These are phyloP conservation scores for Petrocephalus schoutedeni DNA, from an alignment of 2,797 vertebrate species.

Conservation along the genomic window DNA sequence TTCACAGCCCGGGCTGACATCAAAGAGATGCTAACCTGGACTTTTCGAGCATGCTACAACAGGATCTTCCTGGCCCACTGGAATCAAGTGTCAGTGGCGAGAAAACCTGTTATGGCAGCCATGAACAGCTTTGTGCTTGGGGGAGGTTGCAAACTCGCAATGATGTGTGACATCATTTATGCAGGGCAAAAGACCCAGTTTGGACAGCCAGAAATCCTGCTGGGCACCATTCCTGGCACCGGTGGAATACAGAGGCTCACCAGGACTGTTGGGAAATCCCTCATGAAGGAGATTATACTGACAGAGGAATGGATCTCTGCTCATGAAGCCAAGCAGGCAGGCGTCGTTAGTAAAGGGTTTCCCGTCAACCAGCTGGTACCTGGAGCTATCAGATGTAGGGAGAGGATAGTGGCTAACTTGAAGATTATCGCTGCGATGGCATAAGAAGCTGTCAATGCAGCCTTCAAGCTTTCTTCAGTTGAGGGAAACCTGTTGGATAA, in stretches of 20 bases:
- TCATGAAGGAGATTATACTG: conserved; percentile 94
- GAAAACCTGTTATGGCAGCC: conserved; percentile 74
- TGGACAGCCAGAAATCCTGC: conserved; percentile 87
- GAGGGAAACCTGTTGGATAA: conserved; percentile 85
- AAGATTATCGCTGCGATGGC: conserved; percentile 84
- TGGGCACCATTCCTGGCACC: conserved; percentile 92
- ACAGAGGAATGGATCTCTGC: conserved; percentile 84
- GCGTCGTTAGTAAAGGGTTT: conserved; percentile 86
- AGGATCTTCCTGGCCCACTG: conserved; percentile 73
- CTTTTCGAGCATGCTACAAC: conserved; percentile 79
- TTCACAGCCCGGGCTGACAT: conserved; percentile 95
- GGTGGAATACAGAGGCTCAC: conserved; percentile 90
- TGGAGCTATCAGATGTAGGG: conserved; percentile 81
- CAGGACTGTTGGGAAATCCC: conserved; percentile 84
- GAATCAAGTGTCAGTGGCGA: conserved; percentile 68
- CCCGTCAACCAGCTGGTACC: conserved; percentile 78
- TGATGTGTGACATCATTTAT: conserved; percentile 98
- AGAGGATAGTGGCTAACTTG: conserved; percentile 87
- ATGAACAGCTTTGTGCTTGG: conserved; percentile 63
- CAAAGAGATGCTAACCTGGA: conserved; percentile 87
- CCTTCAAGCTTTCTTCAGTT: conserved; percentile 76
- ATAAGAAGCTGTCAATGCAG: conserved; percentile 89
- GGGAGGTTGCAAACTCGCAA: conserved; percentile 91
- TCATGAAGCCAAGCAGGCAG: conserved; percentile 80
- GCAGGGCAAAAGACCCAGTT: conserved; percentile 93